Evolutionary conservation across 2,888 invertebrate genomes (phyloP).

Genomic region (Melanostoma mellinum): DNA sequence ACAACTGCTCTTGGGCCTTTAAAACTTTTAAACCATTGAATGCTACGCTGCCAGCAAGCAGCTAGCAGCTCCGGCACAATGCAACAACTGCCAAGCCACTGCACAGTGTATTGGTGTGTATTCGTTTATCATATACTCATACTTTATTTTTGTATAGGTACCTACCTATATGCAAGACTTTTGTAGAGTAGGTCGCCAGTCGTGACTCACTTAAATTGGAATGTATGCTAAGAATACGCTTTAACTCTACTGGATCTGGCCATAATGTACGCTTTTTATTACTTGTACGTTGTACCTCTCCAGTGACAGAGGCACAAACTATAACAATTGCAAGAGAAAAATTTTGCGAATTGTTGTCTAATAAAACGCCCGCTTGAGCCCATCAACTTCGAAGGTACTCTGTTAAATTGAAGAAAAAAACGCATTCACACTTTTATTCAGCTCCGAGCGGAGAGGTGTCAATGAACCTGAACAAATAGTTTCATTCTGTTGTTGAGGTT

Average conservation of each 20-base stretch:
- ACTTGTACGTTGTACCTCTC: conserved; percentile 37
- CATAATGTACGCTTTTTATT: conserved; percentile 65
- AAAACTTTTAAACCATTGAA: conserved; percentile 9
- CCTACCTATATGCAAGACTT: conserved; percentile 52
- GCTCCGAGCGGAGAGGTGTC: conserved; percentile 42
- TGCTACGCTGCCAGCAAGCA: conserved; percentile 4
- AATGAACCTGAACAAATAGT: conserved; percentile 65
- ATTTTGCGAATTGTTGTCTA: conserved; percentile 60
- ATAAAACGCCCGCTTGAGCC: conserved; percentile 53
- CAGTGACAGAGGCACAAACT: conserved; percentile 15
- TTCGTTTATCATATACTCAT: conserved; percentile 50
- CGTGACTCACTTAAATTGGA: conserved; percentile 73
- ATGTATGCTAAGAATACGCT: conserved; percentile 69
- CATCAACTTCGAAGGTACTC: conserved; percentile 18
- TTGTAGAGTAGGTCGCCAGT: conserved; percentile 72
- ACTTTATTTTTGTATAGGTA: conserved; percentile 28
- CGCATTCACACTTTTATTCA: conserved; percentile 50
- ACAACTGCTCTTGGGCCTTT: conserved; percentile 27
- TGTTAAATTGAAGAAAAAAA: conserved; percentile 41
- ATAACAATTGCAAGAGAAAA: conserved; percentile 51
- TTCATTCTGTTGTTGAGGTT: conserved; percentile 43
- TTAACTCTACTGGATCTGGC: conserved; percentile 44
- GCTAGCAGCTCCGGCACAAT: neutral
- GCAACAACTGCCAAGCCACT: conserved; percentile 8
- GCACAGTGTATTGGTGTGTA: conserved; percentile 11